Evolutionary conservation across 2,888 invertebrate genomes (phyloP), one percentile per base, ranked within the genome.

Genomic region (Marasmarcha lunaedactyla): DNA sequence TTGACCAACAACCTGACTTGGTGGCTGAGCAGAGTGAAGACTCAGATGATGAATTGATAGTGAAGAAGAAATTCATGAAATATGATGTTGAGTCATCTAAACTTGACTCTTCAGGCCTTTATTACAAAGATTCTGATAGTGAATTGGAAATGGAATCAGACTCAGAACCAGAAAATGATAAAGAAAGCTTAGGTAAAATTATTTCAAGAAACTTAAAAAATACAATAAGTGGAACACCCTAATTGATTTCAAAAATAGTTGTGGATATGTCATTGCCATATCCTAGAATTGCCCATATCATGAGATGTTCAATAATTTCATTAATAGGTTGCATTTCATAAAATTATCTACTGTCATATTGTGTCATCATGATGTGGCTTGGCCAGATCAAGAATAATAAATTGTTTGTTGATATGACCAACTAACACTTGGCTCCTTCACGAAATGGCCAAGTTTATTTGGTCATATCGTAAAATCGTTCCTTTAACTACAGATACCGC

Each of bases 61-160:
- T 72, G 5, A 79, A 84, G 54, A 74, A 78, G 4, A 88, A 88
- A 57, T 86, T 71, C 57, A 64, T 84, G 9, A 85, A 81, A 46
- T 92, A 90, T 63, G 87, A 88, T 41, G 90, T 90, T 49, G 90
- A 89, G 36, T 57, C 71, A 33, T 86, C 88, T 7, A 87, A 89
- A 56, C 70, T 92, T 41, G 89, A 91, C 51, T 90, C 90, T 45
- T 88, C 89, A 20, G 91, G 90, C 12, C 69, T 88, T 13, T 91
- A 86, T 60, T 90, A 90, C 52, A 89, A 81, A 46, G 88, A 88
- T 59, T 87, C 88, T 0, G 88, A 88, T 50, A 87, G 87, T 53
- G 88, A 88, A 58, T 51, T 88, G 2, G 88, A 88, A 69, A 69
- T 87, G 77, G 86, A 88, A 53, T 76, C 79, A 14, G 85, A 81